Percentiles rank a stretch among this genome's conserved stretches.
These are phyloP conservation scores for Chrysogorgia sp. DNA, from an alignment of 92 coral and sea anemone species.

Conservation along the genomic window DNA sequence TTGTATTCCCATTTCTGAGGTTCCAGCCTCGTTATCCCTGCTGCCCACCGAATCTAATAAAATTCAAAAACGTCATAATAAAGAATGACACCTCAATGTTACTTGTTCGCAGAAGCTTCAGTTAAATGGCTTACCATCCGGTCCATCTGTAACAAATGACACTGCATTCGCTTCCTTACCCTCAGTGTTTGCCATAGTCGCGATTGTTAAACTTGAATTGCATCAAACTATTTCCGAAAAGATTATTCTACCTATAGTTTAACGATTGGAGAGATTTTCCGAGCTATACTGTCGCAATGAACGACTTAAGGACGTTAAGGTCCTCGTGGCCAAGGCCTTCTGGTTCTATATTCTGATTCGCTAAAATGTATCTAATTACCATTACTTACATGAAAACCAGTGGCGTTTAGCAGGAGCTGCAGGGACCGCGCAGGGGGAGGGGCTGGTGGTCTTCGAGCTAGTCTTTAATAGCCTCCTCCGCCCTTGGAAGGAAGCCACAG, in stretches of 20 bases:
- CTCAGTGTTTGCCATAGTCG: not conserved
- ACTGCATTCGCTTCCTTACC: not conserved
- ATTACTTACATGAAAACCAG: not conserved
- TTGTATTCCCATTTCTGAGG: slow-evolving; percentile 39
- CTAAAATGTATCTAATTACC: not conserved
- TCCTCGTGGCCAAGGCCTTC: not conserved
- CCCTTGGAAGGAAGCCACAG: too few species aligned
- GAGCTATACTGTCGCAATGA: too few species aligned
- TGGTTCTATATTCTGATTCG: slow-evolving; percentile 2
- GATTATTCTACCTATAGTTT: too few species aligned
- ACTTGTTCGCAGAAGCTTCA: not conserved
- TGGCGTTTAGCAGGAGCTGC: too few species aligned
- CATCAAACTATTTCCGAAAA: too few species aligned
- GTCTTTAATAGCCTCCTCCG: too few species aligned
- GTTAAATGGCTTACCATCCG: not conserved
- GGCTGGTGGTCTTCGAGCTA: too few species aligned
- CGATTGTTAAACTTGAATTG: too few species aligned
- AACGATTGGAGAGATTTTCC: too few species aligned
- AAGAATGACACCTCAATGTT: not conserved
- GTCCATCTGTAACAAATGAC: not conserved
- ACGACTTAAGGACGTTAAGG: too few species aligned
- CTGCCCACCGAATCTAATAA: not conserved
- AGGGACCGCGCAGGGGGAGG: too few species aligned
- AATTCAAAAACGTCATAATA: slow-evolving; percentile 1
- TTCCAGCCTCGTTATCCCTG: not conserved